A percentile compares a stretch with the other conserved stretches of the same genome.
Conservation (phyloP, 2,797 vertebrate genomes). For the Clarias pachynema region DNA sequence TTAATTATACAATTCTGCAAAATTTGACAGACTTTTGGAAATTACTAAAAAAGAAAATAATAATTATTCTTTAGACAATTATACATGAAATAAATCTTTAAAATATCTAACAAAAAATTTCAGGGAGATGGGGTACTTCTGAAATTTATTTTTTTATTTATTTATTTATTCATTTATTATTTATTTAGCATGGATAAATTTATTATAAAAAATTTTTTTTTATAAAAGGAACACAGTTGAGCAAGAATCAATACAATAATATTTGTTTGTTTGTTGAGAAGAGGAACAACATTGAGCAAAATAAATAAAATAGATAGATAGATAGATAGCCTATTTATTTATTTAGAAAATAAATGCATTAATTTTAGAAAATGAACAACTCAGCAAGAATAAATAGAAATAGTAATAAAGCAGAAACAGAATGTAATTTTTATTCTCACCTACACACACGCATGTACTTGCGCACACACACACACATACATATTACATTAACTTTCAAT, state of each 20-base stretch:
- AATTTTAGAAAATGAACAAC: background rate
- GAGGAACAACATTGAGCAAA: background rate
- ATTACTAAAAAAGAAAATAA: background rate
- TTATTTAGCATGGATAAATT: no score
- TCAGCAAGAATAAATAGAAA: background rate
- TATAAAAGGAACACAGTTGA: no score
- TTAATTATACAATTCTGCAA: background rate
- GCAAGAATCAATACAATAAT: no score
- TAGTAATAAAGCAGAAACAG: background rate
- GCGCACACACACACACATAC: background rate
- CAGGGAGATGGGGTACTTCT: no score
- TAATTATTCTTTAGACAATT: background rate
- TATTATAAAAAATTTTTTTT: no score
- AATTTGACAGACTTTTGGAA: background rate
- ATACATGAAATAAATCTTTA: background rate
- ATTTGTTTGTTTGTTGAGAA: background rate
- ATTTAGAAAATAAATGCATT: no score
- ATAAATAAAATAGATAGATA: background rate
- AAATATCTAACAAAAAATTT: background rate
- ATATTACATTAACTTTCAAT: no score
- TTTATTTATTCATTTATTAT: no score
- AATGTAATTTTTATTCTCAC: background rate
- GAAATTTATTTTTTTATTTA: background rate
- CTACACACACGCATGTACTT: background rate
- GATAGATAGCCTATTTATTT: no score